Percentiles rank a stretch among this genome's conserved stretches.
phyloP scores from a whole-genome alignment of 2,797 vertebrate genomes.

The Pseudochirops cupreus region DNA sequence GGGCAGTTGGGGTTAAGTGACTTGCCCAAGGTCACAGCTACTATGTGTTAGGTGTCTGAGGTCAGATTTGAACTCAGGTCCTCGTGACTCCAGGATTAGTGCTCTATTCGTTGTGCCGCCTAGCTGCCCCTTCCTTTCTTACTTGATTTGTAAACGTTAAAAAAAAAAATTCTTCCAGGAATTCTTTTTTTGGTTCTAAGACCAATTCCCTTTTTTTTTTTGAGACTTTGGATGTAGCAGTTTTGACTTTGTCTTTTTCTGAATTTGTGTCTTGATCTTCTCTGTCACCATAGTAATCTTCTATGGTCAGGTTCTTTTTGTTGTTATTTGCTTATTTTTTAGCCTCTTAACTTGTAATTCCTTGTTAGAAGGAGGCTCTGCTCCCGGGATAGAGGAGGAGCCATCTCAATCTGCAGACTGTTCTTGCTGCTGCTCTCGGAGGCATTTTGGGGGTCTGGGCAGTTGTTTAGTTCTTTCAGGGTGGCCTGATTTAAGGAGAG shows the following conservation, averaged over 20 bases:
- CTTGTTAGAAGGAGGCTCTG: too few species aligned
- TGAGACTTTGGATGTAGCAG: background rate
- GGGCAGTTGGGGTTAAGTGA: too few species aligned
- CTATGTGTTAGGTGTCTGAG: too few species aligned
- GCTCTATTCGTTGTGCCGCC: too few species aligned
- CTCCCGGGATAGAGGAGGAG: too few species aligned
- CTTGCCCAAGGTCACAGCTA: too few species aligned
- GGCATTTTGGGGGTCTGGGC: background rate
- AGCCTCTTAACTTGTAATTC: background rate
- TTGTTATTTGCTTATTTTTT: background rate
- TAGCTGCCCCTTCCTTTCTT: background rate
- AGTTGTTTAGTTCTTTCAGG: background rate
- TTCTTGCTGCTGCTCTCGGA: background rate
- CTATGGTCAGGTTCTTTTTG: background rate
- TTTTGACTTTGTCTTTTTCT: background rate
- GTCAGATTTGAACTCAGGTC: too few species aligned
- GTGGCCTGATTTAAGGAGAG: background rate
- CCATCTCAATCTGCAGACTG: too few species aligned
- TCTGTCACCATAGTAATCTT: background rate
- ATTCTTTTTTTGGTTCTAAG: background rate
- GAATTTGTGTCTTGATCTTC: too few species aligned
- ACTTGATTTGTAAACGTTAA: background rate
- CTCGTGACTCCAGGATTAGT: too few species aligned
- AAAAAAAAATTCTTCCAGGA: background rate
- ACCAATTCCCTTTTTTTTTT: background rate